Base-by-base conservation (phyloP, 2,113 vertebrate species). In the Empidonax alnorum region DNA sequence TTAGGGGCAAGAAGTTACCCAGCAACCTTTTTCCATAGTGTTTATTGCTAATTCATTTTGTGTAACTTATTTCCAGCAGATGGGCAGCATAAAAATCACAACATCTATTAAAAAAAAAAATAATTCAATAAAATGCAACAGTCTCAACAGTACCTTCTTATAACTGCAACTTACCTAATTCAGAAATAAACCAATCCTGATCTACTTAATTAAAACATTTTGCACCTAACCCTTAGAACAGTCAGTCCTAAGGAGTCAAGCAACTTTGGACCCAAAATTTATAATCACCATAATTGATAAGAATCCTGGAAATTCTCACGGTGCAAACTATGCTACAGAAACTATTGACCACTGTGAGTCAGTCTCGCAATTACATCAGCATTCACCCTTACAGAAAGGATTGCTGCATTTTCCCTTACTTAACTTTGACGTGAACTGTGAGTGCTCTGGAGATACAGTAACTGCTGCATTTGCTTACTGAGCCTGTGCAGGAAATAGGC, bases 41-140 rank as follows among this genome's bases (percentile, higher is more conserved):
- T 93, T 94, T 95, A 93, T 88, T 95, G 65, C 47, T 7, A 89
- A 74, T 35, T 78, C 18, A 87, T 90, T 87, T 78, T 42, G 49
- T 78, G 72, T 61, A 93, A 61, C 76, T 84, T 95, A 90, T 89
- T 77, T 95, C 66, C 79, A 94, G 56, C 55, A 88, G 28, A 55
- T 4, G 19, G 56, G 65, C 68, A 90, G 65, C 49, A 58, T 33
- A 86, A 92, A 96, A 86, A 1, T 17, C 3, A 5, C 39, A 91
- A 79, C 10, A 81, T 41, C 19, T 39, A 31, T 91, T 86, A 1
- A 5, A 56, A 89, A 82, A 66, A 50, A 5, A 27, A 14, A 67
- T n/a, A 41, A 44, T 44, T 88, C 28, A 68, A 68, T 78, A 68
- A 49, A 93, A 66, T 35, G 73, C 41, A 75, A 81, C 10, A 78